Evolutionary conservation across 2,113 vertebrate species (phyloP), one percentile per base, ranked within the genome.

Genomic region (Ctenodactylus gundi): DNA sequence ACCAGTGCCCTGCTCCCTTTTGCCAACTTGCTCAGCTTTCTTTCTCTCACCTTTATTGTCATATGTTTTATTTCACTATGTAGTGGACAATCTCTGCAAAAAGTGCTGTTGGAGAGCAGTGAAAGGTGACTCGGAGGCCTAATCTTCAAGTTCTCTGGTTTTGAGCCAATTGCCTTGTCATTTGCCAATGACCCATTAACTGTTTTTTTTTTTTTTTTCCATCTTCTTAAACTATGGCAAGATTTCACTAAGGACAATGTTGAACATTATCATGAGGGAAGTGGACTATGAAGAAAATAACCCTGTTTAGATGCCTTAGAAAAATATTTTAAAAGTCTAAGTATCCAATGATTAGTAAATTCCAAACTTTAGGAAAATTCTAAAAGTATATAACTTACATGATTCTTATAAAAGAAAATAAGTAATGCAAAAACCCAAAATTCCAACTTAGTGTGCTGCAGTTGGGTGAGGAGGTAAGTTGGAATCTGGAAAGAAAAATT

Each of bases 271-370:
- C 1, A 20, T 70, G 14, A 7, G n/a, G 4, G 51, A 85, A 5
- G 17, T 20, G 3, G 20, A 55, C 17, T 77, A 85, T 57, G 39
- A 62, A 88, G 39, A 90, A 94, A 85, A 76, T 53, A 70, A 88
- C 65, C 27, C 25, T 88, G 46, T 75, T 41, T 68, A 25, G 4
- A 29, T 53, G 7, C 4, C 13, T 41, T 36, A 80, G 55, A 64
- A 62, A 77, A 15, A 17, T 53, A 7, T 1, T 80, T 82, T 55
- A 55, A 60, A 70, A 68, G 9, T 57, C 25, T 55, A 90, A 90
- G 58, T 49, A 51, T 46, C 87, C 29, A 70, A 21, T 64, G 58
- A 83, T 10, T 17, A 70, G 23, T 14, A 31, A 29, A 15, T 10
- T 57, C 55, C 86, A 27, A 82, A 76, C 57, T 8, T 62, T 85